These are phyloP conservation scores for Amaurobius ferox DNA, from an alignment of 2,888 invertebrate species.

Conservation along the genomic window DNA sequence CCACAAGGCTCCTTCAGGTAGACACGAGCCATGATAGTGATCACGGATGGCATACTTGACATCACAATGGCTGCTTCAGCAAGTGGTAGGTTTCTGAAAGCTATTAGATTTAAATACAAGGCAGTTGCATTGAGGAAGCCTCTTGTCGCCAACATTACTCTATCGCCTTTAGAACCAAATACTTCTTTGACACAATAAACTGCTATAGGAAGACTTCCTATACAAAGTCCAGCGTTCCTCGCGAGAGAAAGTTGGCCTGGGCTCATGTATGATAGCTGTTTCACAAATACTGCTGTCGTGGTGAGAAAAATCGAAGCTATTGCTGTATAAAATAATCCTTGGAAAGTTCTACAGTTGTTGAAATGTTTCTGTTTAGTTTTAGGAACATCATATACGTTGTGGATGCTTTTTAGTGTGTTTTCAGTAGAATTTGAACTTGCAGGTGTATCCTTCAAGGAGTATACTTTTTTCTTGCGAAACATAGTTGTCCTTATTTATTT, in stretches of 20 bases:
- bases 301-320: constrained; percentile 84
- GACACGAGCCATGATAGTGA: constrained; percentile 82
- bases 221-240: constrained; percentile 89
- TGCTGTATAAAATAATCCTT: constrained; percentile 31
- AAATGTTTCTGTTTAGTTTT: too few relatives aligned
- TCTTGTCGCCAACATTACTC: constrained; percentile 86
- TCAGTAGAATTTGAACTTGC: too few relatives aligned
- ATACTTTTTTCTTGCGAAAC: too few relatives aligned
- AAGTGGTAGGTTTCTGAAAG: constrained; percentile 88
- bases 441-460: too few relatives aligned
- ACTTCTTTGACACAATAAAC: constrained; percentile 85
- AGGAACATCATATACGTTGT: too few relatives aligned
- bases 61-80: constrained; percentile 94
- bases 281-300: constrained; percentile 92
- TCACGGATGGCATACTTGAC: constrained; percentile 94
- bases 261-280: constrained; percentile 87
- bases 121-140: constrained; percentile 92
- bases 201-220: constrained; percentile 90
- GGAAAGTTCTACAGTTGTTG: too few relatives aligned
- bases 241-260: constrained; percentile 93
- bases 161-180: constrained; percentile 85
- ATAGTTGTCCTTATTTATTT: too few relatives aligned
- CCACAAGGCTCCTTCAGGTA: constrained; percentile 93
- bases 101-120: constrained; percentile 92
- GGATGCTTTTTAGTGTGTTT: too few relatives aligned